Conservation (phyloP, 2,797 vertebrate genomes). For the Eulemur albifrons region DNA sequence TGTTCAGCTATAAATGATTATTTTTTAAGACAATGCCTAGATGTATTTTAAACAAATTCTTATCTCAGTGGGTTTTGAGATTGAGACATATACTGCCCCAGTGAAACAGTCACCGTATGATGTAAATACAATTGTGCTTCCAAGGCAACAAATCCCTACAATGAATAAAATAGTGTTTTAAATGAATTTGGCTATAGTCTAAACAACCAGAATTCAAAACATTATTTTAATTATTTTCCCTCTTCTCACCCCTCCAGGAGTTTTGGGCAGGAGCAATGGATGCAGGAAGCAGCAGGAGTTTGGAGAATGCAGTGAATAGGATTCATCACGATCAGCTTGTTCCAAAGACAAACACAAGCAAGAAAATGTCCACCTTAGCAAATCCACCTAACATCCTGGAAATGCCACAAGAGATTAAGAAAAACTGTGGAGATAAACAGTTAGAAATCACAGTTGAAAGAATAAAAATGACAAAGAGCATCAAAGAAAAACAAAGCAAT, state of each 20-base stretch:
- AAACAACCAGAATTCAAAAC: slow-evolving; percentile 33
- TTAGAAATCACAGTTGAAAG: slow-evolving; percentile 26
- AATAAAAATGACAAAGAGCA: slow-evolving; percentile 55
- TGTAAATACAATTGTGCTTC: background rate
- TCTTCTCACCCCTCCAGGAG: slow-evolving; percentile 64
- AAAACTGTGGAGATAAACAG: background rate
- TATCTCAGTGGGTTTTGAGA: slow-evolving; percentile 2
- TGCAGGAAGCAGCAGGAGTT: slow-evolving; percentile 24
- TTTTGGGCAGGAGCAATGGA: slow-evolving; percentile 9
- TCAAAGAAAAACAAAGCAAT: slow-evolving; percentile 70
- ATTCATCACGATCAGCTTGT: slow-evolving; percentile 40
- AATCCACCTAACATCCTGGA: slow-evolving; percentile 40
- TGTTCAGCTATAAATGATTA: background rate
- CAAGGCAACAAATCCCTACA: background rate
- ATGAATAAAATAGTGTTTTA: background rate
- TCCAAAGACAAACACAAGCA: slow-evolving; percentile 29
- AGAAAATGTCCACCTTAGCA: slow-evolving; percentile 31
- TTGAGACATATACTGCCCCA: background rate
- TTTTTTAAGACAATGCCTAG: slow-evolving; percentile 28
- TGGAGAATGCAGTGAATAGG: slow-evolving; percentile 15
- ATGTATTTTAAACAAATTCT: slow-evolving; percentile 16
- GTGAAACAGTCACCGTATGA: background rate
- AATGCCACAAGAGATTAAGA: slow-evolving; percentile 65
- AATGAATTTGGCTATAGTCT: background rate
- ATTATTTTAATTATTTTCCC: background rate